Evolutionary conservation across 2,797 vertebrate species (phyloP), one percentile per base, ranked within the genome.

Genomic region (Gymnocypris eckloni): DNA sequence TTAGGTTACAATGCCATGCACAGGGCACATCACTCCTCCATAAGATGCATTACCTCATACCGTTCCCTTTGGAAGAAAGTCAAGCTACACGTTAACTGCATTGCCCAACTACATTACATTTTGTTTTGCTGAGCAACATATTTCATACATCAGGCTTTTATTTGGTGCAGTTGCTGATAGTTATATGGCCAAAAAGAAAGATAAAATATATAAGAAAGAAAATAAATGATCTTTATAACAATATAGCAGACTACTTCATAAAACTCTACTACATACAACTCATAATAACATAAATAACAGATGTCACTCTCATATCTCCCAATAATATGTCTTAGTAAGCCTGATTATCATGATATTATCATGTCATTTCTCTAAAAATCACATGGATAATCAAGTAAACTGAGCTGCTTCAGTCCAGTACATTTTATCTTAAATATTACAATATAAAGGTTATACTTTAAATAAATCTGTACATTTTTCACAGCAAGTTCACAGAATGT

Each of bases 1-100:
- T 97, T 95, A 94, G 93, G 92, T 92, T 90, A 95, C 90, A 94
- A 59, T 43, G 81, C 82, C 76, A 84, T 54, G 28, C n/a, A 77
- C 25, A 84, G 15, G 4, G 41, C 59, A 83, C 39, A 80, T 48
- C 84, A 81, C 66, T 67, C 25, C 33, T 71, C 20, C n/a, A 91
- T 78, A 87, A 41, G 59, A 48, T 85, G 67, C 88, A 87, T 64
- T 59, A 78, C 71, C 80, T 82, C 86, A 88, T 16, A 82, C 83
- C 83, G 80, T 85, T 87, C 61, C 85, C 71, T 79, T 82, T 41
- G 28, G 22, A 70, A 50, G 43, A 76, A 48, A 66, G 28, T 39
- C 25, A 64, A 37, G 56, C 71, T 39, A 33, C 0, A 9, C 48
- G 33, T 67, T 25, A 28, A 6, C 48, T 83, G 37, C 8, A 0